Percentiles rank a stretch among this genome's conserved stretches.
Evolutionary conservation across 2,797 vertebrate species (phyloP).

Genomic region (Sebastes hubbsi): DNA sequence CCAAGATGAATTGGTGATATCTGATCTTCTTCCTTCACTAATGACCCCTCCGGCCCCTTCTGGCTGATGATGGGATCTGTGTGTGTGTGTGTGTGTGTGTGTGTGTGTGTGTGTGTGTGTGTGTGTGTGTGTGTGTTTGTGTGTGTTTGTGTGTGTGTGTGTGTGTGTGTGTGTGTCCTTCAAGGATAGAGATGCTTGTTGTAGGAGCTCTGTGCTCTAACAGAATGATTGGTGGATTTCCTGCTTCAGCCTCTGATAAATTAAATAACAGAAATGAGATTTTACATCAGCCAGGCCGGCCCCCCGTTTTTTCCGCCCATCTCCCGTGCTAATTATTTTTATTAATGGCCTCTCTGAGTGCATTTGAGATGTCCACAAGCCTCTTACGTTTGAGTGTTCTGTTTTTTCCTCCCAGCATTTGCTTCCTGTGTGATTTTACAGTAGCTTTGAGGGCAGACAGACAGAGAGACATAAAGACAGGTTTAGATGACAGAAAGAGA

Average conservation of each 20-base stretch:
- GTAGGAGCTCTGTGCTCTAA: slow-evolving; percentile 57
- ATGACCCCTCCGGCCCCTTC: slow-evolving; percentile 65
- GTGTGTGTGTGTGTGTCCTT: slow-evolving; percentile 41
- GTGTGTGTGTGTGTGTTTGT: slow-evolving; percentile 40
- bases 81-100: slow-evolving; percentile 49
- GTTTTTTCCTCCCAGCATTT: slow-evolving; percentile 46
- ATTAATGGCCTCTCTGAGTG: slow-evolving; percentile 80
- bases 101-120: slow-evolving; percentile 50
- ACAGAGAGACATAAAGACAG: slow-evolving; percentile 51
- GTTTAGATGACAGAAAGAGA: slow-evolving; percentile 54
- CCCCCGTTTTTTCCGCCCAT: slow-evolving; percentile 54
- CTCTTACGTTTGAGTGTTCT: slow-evolving; percentile 71
- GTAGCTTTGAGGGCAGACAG: slow-evolving; percentile 42
- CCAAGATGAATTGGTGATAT: slow-evolving; percentile 83
- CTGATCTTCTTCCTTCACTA: slow-evolving; percentile 77
- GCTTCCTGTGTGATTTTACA: slow-evolving; percentile 67
- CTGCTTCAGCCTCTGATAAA: slow-evolving; percentile 73
- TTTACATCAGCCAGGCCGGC: slow-evolving; percentile 75
- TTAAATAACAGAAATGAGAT: slow-evolving; percentile 80
- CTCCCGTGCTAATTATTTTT: slow-evolving; percentile 78
- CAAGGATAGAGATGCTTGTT: slow-evolving; percentile 52
- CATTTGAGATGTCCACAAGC: slow-evolving; percentile 75
- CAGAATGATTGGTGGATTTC: slow-evolving; percentile 78
- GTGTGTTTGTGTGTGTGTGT: slow-evolving; percentile 51
- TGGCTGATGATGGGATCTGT: slow-evolving; percentile 49